Base-by-base conservation (phyloP, 1,140 invertebrate genomes). In the Bacillus rossius region DNA sequence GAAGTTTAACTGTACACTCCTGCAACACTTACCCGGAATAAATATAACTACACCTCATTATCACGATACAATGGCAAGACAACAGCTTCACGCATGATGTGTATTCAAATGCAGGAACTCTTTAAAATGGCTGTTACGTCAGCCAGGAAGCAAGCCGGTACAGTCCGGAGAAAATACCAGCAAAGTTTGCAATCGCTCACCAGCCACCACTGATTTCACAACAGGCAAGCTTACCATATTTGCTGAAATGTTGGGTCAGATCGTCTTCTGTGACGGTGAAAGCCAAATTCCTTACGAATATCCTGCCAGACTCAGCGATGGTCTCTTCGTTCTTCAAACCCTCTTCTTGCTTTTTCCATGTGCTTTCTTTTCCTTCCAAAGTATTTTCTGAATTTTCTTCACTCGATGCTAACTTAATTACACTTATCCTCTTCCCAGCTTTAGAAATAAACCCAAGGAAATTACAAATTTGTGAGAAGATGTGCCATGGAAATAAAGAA, bases 231-330 rank as follows among this genome's bases (percentile, higher is more conserved):
- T 73, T 77, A 91, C 93, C 94, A 82, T 83, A 96, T 76, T 89
- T 86, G 71, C 87, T 81, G 80, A 99, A 99, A 0, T 94, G 63
- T 61, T 81, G 73, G 67, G 87, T 84, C 13, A 99, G 69, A 66
- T 98, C 92, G 61, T 92, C 86, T 77, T 98, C 94, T 1, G 85
- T 95, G 3, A 86, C 84, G 1, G 86, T 83, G 72, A 97, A 99
- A 0, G 92, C 75, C 16, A 99, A 76, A 80, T 99, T 99, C 62
- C 98, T 79, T 10, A 98, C 79, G 82, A 96, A 99, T 63, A 99
- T 89, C 63, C 89, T 83, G 2, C 97, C 97, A 65, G 94, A 94
- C 73, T 94, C 92, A 2, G 84, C 89, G 56, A 96, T 88, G 58
- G 79, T 82, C 73, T 95, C 92, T 72, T 90, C 88, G 65, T 84